Base-by-base conservation (phyloP, 2,888 invertebrate genomes). In the Microchrysa polita region DNA sequence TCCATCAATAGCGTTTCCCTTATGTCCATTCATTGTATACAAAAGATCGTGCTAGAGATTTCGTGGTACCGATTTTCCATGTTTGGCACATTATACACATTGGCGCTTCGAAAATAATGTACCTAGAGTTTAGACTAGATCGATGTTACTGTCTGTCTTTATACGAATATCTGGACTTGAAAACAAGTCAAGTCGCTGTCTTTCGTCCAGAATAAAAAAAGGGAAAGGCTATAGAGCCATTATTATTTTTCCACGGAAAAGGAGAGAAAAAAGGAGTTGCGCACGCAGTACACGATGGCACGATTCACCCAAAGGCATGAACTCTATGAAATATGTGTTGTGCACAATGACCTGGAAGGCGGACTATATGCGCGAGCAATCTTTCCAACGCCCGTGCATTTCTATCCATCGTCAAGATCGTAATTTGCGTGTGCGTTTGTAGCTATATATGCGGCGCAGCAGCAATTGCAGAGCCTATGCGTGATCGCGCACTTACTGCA, bases 401-500 rank as follows among this genome's bases (percentile, higher is more conserved):
- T 12, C 14, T 12, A 65, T 48, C 65, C 65, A 65, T 69, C 34
- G 67, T n/a, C 55, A 5, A 10, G 23, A 14, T 23, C 57, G 57
- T 42, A 69, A 69, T 69, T 69, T 69, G 69, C 69, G 69, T 69
- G 69, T 69, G 69, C 69, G 69, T 69, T 69, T 18, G 34, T 53
- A 23, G 20, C 48, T 12, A n/a, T n/a, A n/a, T n/a, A n/a, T n/a
- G 48, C 67, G 53, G 34, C 67, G 55, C 34, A 40, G 55, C 69
- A 20, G 69, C 69, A 69, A 40, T 40, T 53, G 53, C 53, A 55
- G 69, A 34, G 69, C 69, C 69, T 69, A 69, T 69, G 69, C 69
- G 69, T 69, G 69, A 69, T 69, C 69, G 69, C 69, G 57, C 69
- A 69, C 69, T 69, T 69, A 69, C 69, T 69, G 69, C 69, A 69